Conservation (phyloP, 2,888 invertebrate genomes). For the Hydraecia micacea region DNA sequence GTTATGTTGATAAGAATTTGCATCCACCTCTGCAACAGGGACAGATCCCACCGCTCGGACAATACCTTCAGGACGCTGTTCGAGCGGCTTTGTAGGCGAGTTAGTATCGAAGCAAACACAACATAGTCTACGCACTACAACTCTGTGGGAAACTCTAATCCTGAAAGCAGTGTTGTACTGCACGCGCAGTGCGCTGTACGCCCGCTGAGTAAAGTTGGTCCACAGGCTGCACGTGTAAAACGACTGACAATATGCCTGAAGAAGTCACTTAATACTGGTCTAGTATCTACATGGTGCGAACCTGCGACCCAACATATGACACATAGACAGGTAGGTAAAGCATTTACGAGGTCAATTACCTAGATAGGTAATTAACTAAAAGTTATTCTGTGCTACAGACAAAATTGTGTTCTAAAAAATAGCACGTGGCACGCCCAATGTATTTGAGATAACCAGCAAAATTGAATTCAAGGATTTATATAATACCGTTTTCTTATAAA, state of each 20-base stretch:
- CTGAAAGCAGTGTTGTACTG: neutral
- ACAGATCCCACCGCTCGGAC: too few relatives aligned
- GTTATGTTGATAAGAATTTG: neutral
- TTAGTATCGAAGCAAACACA: neutral
- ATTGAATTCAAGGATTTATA: conserved; percentile 32
- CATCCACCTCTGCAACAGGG: neutral
- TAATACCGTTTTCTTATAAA: conserved; percentile 8
- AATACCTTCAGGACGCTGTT: neutral
- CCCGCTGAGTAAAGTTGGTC: neutral
- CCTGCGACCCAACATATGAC: neutral
- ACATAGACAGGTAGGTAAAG: too few relatives aligned
- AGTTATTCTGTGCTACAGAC: neutral
- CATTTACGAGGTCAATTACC: neutral
- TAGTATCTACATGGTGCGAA: neutral
- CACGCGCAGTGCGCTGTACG: neutral
- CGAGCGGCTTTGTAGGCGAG: neutral
- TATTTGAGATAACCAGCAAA: conserved; percentile 8
- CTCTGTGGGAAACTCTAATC: conserved; percentile 37
- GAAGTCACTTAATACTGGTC: neutral
- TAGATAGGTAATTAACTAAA: neutral
- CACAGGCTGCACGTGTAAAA: neutral
- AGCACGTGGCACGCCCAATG: conserved; percentile 38
- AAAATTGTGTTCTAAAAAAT: conserved; percentile 16
- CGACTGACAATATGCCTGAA: neutral
- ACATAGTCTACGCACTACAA: neutral